A percentile compares a stretch with the other conserved stretches of the same genome.
Evolutionary conservation across 2,797 vertebrate species (phyloP).

Genomic region (Microtus obscurus): DNA sequence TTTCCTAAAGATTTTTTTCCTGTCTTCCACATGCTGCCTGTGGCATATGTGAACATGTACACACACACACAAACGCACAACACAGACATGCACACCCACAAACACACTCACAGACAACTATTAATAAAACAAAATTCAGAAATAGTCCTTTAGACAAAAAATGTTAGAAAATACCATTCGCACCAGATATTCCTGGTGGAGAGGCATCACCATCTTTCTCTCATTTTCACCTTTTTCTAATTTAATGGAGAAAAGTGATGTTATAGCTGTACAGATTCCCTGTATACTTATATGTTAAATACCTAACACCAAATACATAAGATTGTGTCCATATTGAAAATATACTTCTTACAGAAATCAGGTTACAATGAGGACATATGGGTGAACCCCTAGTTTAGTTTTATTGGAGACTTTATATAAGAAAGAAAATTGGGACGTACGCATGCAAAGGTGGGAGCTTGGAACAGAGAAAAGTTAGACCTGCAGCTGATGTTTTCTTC

Average conservation of each 20-base stretch:
- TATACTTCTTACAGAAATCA: background rate
- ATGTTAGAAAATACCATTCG: background rate
- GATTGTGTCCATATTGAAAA: background rate
- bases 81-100: too few relatives aligned
- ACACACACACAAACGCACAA: background rate
- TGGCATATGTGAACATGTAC: background rate
- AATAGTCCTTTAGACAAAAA: background rate
- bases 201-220: background rate
- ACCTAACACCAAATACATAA: background rate
- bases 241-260: background rate
- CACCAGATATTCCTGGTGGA: too few relatives aligned
- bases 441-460: background rate
- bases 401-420: background rate
- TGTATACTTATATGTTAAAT: background rate
- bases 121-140: background rate
- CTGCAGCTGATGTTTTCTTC: background rate
- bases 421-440: background rate
- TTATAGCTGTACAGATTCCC: background rate
- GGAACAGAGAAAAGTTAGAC: background rate
- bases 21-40: background rate
- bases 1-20: background rate
- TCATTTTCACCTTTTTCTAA: background rate
- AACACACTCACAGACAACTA: too few relatives aligned
- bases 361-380: background rate
- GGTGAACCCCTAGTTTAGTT: background rate